Evolutionary conservation across 2,113 vertebrate species (phyloP).

Genomic region (Cochlearius cochlearius): DNA sequence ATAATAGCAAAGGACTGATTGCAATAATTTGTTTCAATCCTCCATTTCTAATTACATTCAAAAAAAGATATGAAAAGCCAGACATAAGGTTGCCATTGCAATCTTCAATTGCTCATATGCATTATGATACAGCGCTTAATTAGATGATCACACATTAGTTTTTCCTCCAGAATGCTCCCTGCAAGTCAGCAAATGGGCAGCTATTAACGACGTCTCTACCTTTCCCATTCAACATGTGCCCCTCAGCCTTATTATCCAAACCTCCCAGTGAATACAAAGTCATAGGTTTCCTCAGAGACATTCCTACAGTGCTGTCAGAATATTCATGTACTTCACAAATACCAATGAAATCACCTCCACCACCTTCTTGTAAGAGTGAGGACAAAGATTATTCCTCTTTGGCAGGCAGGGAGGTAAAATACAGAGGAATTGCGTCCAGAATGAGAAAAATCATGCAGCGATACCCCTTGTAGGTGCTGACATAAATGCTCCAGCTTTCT

Average conservation of each 20-base stretch:
- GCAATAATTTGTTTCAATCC: not conserved
- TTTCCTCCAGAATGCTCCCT: not conserved
- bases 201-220: not conserved
- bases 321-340: not conserved
- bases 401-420: not conserved
- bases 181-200: not conserved
- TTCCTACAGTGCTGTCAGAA: not conserved
- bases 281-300: not conserved
- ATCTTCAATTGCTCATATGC: not conserved
- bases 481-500: not conserved
- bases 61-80: not conserved
- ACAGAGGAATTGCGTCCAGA: not conserved
- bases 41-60: not conserved
- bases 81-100: not conserved
- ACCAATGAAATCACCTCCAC: not conserved
- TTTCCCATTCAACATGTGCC: not conserved
- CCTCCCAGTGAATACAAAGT: not conserved
- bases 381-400: not conserved
- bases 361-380: not conserved
- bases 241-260: not conserved
- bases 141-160: not conserved
- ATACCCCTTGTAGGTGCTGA: not conserved
- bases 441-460: not conserved
- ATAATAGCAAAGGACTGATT: not conserved
- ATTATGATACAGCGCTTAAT: not conserved